Conservation (phyloP, 1,140 invertebrate genomes). For the Ridgeia piscesae region DNA sequence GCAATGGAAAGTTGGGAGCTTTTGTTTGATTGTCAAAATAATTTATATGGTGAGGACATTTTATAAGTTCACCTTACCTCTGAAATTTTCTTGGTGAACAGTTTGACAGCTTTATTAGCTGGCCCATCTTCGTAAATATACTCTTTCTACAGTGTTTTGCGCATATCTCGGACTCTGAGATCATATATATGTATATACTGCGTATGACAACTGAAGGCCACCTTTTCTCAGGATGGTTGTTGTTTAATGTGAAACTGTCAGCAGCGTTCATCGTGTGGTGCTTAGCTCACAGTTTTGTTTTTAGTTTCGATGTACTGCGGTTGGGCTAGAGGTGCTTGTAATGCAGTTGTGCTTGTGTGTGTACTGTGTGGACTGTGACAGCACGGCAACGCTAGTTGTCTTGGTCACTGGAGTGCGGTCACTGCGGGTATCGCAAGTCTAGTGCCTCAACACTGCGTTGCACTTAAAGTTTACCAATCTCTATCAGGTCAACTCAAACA, state of each 20-base stretch:
- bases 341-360: background rate
- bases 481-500: background rate
- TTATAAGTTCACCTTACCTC: background rate
- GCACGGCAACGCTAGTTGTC: background rate
- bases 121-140: background rate
- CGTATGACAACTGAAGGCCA: background rate
- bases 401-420: background rate
- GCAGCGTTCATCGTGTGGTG: background rate
- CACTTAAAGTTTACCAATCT: background rate
- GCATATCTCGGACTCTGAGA: background rate
- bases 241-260: background rate
- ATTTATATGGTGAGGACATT: background rate
- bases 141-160: background rate
- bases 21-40: background rate
- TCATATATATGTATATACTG: background rate
- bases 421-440: background rate
- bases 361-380: background rate
- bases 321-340: background rate
- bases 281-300: background rate
- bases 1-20: background rate
- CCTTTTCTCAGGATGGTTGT: background rate
- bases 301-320: background rate
- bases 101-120: background rate
- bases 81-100: background rate
- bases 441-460: background rate